Conservation (phyloP, 2,797 vertebrate genomes). For the Morelia viridis region DNA sequence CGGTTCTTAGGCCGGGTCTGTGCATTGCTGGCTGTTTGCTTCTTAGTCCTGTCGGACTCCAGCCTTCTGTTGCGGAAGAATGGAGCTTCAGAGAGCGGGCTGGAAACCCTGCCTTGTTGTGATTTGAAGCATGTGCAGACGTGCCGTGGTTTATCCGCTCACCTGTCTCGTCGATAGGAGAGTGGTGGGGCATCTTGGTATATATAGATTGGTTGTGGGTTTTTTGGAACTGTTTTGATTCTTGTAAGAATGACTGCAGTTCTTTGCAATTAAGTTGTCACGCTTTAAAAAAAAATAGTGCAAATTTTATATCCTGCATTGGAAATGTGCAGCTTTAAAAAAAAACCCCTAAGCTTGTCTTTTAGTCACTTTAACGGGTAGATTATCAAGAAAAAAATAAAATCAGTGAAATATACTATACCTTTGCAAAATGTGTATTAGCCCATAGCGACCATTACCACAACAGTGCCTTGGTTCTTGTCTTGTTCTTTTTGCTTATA, state of each 20-base stretch:
- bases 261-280: neutral
- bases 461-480: neutral
- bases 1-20: too few species aligned
- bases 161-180: neutral
- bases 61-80: conserved; percentile 47
- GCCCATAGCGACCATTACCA: neutral
- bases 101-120: neutral
- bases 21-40: conserved; percentile 31
- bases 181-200: neutral
- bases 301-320: neutral
- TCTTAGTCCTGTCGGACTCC: conserved; percentile 63
- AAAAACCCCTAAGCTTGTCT: too few species aligned
- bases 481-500: neutral
- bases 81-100: neutral
- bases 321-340: neutral
- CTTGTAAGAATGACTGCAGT: neutral
- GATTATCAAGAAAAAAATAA: neutral
- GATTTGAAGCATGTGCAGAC: neutral
- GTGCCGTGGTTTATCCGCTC: neutral
- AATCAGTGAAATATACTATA: neutral
- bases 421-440: neutral
- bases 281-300: neutral
- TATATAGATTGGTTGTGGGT: neutral
- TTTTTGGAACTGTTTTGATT: neutral
- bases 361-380: neutral